A percentile compares a stretch with the other conserved stretches of the same genome.
Conservation (phyloP, 1,140 invertebrate genomes). For the Drosophila sp. region DNA sequence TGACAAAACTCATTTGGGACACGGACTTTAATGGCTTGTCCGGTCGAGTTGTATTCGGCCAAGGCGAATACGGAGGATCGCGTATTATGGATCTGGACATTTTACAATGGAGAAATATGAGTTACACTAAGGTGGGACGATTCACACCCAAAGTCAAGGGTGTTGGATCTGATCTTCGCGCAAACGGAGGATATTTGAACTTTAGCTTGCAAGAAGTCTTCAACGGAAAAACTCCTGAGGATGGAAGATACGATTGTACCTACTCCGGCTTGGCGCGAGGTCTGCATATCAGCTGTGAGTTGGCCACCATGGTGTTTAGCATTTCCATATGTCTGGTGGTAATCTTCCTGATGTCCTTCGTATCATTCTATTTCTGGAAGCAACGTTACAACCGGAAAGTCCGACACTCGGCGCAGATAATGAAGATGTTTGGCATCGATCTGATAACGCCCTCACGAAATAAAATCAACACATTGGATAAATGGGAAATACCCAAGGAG, state of each 20-base stretch:
- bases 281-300: constrained; percentile 89
- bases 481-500: constrained; percentile 94
- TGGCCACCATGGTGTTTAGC: constrained; percentile 84
- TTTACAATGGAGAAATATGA: constrained; percentile 88
- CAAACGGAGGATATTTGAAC: constrained; percentile 85
- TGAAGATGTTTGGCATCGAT: constrained; percentile 90
- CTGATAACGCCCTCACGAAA: constrained; percentile 85
- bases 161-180: constrained; percentile 9
- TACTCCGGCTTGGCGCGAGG: constrained; percentile 88
- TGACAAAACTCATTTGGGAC: constrained; percentile 86
- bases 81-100: constrained; percentile 89
- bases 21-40: constrained; percentile 92
- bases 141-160: constrained; percentile 87
- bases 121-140: constrained; percentile 86
- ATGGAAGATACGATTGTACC: constrained; percentile 89
- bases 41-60: constrained; percentile 89
- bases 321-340: constrained; percentile 48
- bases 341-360: constrained; percentile 89
- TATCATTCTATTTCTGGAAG: constrained; percentile 90
- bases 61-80: constrained; percentile 86
- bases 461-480: constrained; percentile 88
- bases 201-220: constrained; percentile 87
- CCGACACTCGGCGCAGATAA: constrained; percentile 88
- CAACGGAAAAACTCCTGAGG: constrained; percentile 86
- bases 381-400: constrained; percentile 91